Conservation (phyloP, 2,888 invertebrate species). For the Euplexia lucipara region DNA sequence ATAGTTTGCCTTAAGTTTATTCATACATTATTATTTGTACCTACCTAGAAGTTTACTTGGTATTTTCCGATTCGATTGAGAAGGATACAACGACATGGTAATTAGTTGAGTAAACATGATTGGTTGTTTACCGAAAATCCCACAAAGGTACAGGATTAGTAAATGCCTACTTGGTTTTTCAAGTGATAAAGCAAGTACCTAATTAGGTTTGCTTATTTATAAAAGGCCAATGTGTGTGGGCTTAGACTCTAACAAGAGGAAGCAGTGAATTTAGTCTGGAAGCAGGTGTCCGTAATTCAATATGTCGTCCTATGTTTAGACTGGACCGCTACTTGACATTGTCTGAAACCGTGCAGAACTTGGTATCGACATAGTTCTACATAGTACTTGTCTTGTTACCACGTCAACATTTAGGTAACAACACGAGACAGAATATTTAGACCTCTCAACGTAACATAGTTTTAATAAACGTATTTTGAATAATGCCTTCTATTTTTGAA, state of each 20-base stretch:
- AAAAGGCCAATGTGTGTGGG: constrained; percentile 1
- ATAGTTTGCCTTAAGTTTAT: constrained; percentile 2
- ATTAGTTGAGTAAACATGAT: constrained; percentile 12
- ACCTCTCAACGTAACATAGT: too few species aligned
- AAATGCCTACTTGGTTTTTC: neutral
- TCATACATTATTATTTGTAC: too few species aligned
- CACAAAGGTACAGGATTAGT: neutral
- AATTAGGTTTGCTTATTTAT: neutral
- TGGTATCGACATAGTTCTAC: constrained; percentile 14
- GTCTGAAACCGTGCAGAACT: constrained; percentile 3
- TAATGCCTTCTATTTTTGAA: too few species aligned
- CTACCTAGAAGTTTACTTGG: constrained; percentile 18
- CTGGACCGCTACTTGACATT: constrained; percentile 12
- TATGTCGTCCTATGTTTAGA: constrained; percentile 38
- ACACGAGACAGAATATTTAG: constrained; percentile 1
- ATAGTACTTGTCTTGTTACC: neutral
- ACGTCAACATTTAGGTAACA: neutral
- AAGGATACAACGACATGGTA: constrained; percentile 14
- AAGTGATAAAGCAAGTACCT: constrained; percentile 3
- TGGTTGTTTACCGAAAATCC: constrained; percentile 17
- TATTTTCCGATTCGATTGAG: constrained; percentile 25
- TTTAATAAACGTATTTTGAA: too few species aligned
- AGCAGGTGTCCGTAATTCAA: constrained; percentile 30
- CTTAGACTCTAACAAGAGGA: constrained; percentile 13
- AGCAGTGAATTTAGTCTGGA: constrained; percentile 17